These are phyloP conservation scores for Bombus difficillimus DNA, from an alignment of 1,140 invertebrate genomes.

Conservation along the genomic window DNA sequence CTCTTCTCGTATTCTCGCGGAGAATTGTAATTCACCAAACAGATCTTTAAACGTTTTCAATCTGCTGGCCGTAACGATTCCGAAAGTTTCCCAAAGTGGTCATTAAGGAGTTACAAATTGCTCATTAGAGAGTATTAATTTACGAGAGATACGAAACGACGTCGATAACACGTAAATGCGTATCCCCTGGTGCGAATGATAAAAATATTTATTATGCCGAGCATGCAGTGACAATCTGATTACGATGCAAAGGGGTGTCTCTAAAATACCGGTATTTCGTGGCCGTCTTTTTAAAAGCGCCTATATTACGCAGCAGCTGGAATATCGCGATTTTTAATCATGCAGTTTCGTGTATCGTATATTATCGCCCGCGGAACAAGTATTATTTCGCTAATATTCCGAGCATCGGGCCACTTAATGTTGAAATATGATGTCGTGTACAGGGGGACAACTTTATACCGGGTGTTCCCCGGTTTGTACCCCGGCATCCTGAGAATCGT, in stretches of 20 bases:
- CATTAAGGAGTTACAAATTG: not conserved
- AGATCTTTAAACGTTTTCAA: not conserved
- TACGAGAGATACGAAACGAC: not conserved
- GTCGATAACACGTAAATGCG: not conserved
- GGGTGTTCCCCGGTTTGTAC: not conserved
- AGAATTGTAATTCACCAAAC: not conserved
- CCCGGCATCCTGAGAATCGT: not conserved
- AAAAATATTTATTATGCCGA: slow-evolving; percentile 26
- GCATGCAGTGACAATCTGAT: slow-evolving; percentile 36
- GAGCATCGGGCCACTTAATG: slow-evolving; percentile 39
- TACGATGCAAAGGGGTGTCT: slow-evolving; percentile 26
- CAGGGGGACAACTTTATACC: slow-evolving; percentile 30
- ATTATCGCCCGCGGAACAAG: slow-evolving; percentile 42
- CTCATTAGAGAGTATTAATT: not conserved
- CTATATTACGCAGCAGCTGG: slow-evolving; percentile 44
- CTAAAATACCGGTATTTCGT: slow-evolving; percentile 25
- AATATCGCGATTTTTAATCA: slow-evolving; percentile 49
- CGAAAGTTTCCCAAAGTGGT: too few species aligned
- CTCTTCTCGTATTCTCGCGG: too few species aligned
- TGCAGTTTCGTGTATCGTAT: slow-evolving; percentile 8
- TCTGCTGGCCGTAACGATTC: not conserved
- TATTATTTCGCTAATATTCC: slow-evolving; percentile 44
- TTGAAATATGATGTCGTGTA: slow-evolving; percentile 29
- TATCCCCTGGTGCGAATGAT: not conserved
- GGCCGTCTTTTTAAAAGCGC: slow-evolving; percentile 15